Base-by-base conservation (phyloP, 2,797 vertebrate genomes). In the Potorous gilbertii region DNA sequence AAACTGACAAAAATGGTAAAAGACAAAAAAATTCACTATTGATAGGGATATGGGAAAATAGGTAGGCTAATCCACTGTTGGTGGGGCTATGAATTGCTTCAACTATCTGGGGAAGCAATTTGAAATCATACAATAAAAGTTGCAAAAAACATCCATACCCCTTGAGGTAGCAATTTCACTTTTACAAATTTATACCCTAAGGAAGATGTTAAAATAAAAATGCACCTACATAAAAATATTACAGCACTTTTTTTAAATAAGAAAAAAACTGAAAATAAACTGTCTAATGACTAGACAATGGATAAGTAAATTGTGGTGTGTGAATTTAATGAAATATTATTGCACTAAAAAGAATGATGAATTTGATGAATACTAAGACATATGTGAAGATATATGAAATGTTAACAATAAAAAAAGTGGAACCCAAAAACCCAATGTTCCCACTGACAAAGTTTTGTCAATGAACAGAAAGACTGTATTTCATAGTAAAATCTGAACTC, bases 201-300 rank as follows among this genome's bases (percentile, higher is more conserved):
- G 89, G 28, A 95, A 95, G 91, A 56, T 40, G 24, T 40, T 92
- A 95, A 93, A 94, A 28, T 89, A 16, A 93, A 96, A 94, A 92
- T 46, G 91, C 27, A 94, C 91, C 89, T 91, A 54, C 52, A 40
- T 90, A 90, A 90, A 54, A 54, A 94, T 50, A 90, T 55, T 94
- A 21, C 24, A 92, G n/a, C 50, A 96, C 34, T 92, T 92, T 62
- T 50, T 87, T 92, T 56, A 1, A 56, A 56, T 50, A 92, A 54
- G 56, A 87, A 89, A 95, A n/a, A 74, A 74, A 74, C 5, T 18
- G 14, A 40, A 40, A 74, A 74, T 21, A 40, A 40, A n/a, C 16
- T 18, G 81, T 56, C 55, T 28, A 93, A 31, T 90, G 81, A 62
- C 21, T 95, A 50, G 3, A 91, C 54, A 95, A 92, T n/a, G 27